A percentile compares a stretch with the other conserved stretches of the same genome.
Conservation (phyloP, 2,113 vertebrate genomes). For the Melanerpes aurifrons region DNA sequence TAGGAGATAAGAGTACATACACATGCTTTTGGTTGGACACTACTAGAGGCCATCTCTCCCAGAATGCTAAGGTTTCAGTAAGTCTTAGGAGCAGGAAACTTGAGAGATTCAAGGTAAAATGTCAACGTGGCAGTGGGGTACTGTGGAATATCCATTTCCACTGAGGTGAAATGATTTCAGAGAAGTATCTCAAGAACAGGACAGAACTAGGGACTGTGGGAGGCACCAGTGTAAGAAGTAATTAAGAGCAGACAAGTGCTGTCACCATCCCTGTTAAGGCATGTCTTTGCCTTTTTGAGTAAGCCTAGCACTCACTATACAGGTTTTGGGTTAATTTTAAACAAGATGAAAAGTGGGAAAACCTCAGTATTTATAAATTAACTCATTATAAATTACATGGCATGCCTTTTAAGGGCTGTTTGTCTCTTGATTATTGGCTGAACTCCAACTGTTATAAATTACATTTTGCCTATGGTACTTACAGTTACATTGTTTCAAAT, state of each 20-base stretch:
- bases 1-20: neutral
- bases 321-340: neutral
- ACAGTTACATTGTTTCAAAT: neutral
- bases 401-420: neutral
- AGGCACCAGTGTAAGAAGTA: neutral
- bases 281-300: neutral
- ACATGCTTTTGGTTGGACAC: neutral
- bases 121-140: neutral
- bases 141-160: neutral
- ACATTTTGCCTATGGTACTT: neutral
- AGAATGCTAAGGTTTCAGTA: neutral
- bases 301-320: neutral
- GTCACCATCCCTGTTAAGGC: neutral
- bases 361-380: neutral
- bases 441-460: neutral
- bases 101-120: neutral
- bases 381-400: neutral
- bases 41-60: neutral
- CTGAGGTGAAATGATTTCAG: neutral
- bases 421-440: neutral
- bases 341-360: neutral
- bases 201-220: neutral
- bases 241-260: neutral
- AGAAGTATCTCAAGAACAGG: neutral
- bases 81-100: neutral